Conservation (phyloP, 2,113 vertebrate species). For the Fulica atra region DNA sequence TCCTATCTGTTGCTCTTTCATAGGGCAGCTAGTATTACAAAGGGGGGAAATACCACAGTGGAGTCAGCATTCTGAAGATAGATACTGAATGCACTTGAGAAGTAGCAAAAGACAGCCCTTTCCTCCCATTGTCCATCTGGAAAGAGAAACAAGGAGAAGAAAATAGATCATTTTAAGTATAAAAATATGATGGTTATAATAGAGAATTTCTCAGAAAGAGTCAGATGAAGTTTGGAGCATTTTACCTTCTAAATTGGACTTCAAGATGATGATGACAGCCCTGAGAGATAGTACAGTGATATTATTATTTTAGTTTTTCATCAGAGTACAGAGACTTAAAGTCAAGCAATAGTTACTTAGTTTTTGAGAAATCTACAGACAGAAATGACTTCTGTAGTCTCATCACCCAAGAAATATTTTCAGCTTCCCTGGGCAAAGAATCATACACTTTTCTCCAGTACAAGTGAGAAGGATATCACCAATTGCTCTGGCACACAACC, state of each 20-base stretch:
- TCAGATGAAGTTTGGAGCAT: neutral
- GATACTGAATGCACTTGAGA: neutral
- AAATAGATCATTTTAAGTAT: neutral
- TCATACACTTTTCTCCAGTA: neutral
- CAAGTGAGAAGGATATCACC: neutral
- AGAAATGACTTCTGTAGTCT: neutral
- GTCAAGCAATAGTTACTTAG: neutral
- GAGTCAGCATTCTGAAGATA: neutral
- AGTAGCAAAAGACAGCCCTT: neutral
- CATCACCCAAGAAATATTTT: neutral
- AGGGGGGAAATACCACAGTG: neutral
- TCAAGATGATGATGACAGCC: neutral
- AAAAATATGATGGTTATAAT: neutral
- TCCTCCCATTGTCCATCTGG: neutral
- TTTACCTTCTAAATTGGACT: neutral
- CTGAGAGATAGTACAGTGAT: neutral
- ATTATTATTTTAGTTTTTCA: neutral
- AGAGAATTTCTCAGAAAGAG: neutral
- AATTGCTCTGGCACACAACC: neutral
- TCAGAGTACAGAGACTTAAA: neutral
- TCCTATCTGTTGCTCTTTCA: neutral
- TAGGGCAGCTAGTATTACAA: neutral
- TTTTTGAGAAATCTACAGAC: neutral
- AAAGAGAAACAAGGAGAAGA: neutral
- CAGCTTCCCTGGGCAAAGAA: neutral